These are phyloP conservation scores for Ennomos quercinarius DNA, from an alignment of 2,888 invertebrate species.

Conservation along the genomic window DNA sequence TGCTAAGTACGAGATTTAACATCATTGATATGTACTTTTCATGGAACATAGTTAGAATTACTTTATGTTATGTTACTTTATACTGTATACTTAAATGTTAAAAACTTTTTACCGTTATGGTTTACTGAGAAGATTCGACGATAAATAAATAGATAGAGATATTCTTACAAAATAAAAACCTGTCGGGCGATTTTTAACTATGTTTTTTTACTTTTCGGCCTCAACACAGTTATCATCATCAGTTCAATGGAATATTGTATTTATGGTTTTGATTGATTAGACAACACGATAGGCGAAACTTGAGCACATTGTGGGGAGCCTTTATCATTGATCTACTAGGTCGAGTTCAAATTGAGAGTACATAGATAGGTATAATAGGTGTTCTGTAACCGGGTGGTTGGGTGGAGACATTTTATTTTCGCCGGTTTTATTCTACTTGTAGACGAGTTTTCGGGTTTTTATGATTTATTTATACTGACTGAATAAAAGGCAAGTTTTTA, in stretches of 20 bases:
- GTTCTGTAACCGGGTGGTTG: conserved; percentile 15
- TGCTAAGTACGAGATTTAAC: conserved; percentile 18
- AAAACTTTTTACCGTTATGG: background rate
- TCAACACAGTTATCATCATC: background rate
- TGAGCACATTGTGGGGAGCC: conserved; percentile 11
- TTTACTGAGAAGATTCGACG: background rate
- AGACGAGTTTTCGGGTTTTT: background rate
- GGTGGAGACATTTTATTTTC: conserved; percentile 9
- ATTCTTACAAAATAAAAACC: background rate
- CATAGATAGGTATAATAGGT: conserved; percentile 1
- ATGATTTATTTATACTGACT: background rate
- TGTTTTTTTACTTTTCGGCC: background rate
- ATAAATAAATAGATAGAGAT: background rate
- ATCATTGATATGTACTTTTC: conserved; percentile 5
- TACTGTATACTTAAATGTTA: no score
- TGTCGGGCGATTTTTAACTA: background rate
- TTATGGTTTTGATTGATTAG: background rate
- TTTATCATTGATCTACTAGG: conserved; percentile 24
- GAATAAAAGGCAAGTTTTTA: background rate
- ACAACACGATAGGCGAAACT: conserved; percentile 7
- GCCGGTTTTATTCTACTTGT: conserved; percentile 9
- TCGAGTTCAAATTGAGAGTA: conserved; percentile 22
- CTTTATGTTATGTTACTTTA: no score
- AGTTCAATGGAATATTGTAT: background rate
- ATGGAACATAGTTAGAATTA: background rate